These are phyloP conservation scores for Embidobia sp. DNA, from an alignment of 2,888 invertebrate species.

Conservation along the genomic window DNA sequence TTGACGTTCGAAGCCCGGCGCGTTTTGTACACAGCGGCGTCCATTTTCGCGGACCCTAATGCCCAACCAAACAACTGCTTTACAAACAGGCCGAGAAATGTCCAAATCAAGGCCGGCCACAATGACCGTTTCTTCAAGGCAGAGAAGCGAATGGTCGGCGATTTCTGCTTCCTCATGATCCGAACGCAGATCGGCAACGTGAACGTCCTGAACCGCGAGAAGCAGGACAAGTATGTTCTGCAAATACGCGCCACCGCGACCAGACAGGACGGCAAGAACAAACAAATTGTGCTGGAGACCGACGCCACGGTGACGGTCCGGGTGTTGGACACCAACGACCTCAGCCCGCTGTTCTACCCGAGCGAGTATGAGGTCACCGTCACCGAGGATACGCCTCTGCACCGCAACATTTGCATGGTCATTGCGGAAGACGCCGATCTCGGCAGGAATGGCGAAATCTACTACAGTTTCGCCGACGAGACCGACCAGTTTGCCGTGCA, in stretches of 20 bases:
- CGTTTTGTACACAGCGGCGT: no score
- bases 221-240: conserved; percentile 91
- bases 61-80: no score
- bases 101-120: conserved; percentile 90
- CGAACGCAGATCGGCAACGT: conserved; percentile 93
- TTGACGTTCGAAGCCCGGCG: no score
- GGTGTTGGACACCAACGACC: conserved; percentile 93
- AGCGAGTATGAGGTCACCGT: conserved; percentile 93
- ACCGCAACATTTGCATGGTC: conserved; percentile 90
- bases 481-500: conserved; percentile 95
- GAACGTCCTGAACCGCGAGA: conserved; percentile 96
- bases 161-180: conserved; percentile 96
- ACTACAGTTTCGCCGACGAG: conserved; percentile 93
- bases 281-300: conserved; percentile 84
- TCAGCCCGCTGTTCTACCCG: conserved; percentile 96
- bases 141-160: conserved; percentile 93
- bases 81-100: no score
- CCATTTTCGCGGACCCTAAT: no score
- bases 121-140: conserved; percentile 95
- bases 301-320: conserved; percentile 88
- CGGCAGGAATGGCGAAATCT: conserved; percentile 97
- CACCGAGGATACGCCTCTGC: conserved; percentile 93
- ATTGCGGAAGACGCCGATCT: conserved; percentile 97
- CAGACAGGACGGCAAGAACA: conserved; percentile 84
- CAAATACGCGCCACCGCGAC: conserved; percentile 88